phyloP scores from a whole-genome alignment of 1,140 invertebrate species.

The Druon quercuslanigerum region DNA sequence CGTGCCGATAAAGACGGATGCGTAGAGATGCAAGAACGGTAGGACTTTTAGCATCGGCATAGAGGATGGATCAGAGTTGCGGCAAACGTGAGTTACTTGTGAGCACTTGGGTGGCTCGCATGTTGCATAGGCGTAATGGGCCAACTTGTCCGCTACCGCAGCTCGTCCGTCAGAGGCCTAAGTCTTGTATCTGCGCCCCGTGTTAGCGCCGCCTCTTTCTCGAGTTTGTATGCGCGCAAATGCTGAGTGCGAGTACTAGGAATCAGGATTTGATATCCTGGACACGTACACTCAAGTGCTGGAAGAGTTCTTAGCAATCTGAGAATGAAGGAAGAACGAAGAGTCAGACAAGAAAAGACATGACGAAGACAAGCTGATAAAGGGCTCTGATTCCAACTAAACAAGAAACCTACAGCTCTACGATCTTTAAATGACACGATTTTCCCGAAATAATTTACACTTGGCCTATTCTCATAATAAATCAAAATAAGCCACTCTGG shows the following conservation, averaged over 20 bases:
- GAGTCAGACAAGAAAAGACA: constrained; percentile 1
- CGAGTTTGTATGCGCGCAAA: constrained; percentile 54
- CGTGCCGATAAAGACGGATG: constrained; percentile 5
- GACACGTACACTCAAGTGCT: constrained; percentile 56
- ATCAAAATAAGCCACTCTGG: no score
- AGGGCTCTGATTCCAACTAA: no score
- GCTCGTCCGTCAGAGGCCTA: constrained; percentile 61
- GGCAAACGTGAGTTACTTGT: constrained; percentile 56
- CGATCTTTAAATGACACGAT: no score
- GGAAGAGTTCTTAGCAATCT: constrained; percentile 35
- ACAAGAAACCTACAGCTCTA: no score
- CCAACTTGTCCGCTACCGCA: constrained; percentile 69
- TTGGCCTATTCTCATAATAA: no score
- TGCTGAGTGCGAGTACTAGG: constrained; percentile 48
- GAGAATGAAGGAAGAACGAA: constrained; percentile 19
- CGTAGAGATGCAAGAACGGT: constrained; percentile 2
- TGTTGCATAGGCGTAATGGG: constrained; percentile 63
- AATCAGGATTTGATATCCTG: constrained; percentile 63
- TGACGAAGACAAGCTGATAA: no score
- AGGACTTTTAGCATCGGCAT: background rate
- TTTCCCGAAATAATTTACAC: no score
- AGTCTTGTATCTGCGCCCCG: constrained; percentile 30
- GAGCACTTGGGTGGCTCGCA: constrained; percentile 63
- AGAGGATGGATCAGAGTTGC: constrained; percentile 44
- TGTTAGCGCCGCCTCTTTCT: constrained; percentile 36